Percentiles rank a stretch among this genome's conserved stretches.
These are phyloP conservation scores for Abramis brama DNA, from an alignment of 2,113 vertebrate genomes.

Conservation along the genomic window DNA sequence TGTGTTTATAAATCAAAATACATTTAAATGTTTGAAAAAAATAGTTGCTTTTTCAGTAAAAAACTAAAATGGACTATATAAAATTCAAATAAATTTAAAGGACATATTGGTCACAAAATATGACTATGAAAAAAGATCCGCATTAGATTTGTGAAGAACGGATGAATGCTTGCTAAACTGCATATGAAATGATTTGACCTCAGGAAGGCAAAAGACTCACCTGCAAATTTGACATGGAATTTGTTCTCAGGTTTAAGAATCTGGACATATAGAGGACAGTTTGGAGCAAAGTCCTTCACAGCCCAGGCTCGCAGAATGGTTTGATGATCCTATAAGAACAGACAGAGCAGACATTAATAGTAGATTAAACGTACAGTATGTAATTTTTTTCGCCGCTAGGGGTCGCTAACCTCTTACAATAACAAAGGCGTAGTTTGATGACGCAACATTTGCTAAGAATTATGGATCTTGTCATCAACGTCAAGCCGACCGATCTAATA, in stretches of 20 bases:
- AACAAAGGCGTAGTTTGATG: no score
- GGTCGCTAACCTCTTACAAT: no score
- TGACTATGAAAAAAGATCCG: not conserved
- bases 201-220: constrained; percentile 71
- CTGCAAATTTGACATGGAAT: constrained; percentile 99
- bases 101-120: not conserved
- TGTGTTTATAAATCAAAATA: not conserved
- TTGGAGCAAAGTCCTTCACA: constrained; percentile 98
- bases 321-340: constrained; percentile 86
- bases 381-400: no score
- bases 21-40: not conserved
- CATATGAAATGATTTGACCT: not conserved
- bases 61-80: not conserved
- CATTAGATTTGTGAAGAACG: not conserved
- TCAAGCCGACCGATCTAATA: no score
- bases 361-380: no score
- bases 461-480: no score
- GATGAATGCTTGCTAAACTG: not conserved
- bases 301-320: constrained; percentile 98
- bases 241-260: constrained; percentile 99
- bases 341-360: not conserved
- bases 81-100: not conserved
- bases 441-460: no score
- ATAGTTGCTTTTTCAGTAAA: not conserved
- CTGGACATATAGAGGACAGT: constrained; percentile 96